phyloP scores from a whole-genome alignment of 2,797 vertebrate species.

The Telmatherina bonti region DNA sequence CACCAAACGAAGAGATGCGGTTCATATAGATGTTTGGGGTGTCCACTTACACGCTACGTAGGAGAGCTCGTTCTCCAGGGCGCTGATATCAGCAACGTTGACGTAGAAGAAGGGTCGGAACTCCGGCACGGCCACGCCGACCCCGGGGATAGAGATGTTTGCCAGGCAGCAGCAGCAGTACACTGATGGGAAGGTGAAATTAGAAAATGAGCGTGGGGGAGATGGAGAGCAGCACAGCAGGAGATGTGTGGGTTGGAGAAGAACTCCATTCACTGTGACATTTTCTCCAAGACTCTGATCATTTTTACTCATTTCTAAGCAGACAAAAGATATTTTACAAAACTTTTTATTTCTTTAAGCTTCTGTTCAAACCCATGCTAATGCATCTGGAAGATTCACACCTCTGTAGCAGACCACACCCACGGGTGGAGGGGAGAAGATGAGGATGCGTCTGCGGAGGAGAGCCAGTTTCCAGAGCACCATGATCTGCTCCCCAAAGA shows the following conservation, averaged over 20 bases:
- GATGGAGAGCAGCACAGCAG: conserved; percentile 4
- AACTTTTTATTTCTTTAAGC: neutral
- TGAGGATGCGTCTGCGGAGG: conserved; percentile 93
- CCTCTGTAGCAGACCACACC: conserved; percentile 96
- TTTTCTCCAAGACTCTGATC: neutral
- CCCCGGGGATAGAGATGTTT: conserved; percentile 92
- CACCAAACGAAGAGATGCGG: neutral
- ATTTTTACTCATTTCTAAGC: neutral
- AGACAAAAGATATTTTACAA: neutral
- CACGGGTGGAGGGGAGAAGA: conserved; percentile 95
- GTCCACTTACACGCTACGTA: conserved; percentile 93
- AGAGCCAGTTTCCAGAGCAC: conserved; percentile 96
- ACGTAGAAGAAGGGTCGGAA: conserved; percentile 96
- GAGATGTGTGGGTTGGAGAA: conserved; percentile 4
- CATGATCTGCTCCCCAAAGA: conserved; percentile 96
- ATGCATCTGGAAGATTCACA: conserved; percentile 57
- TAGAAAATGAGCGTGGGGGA: neutral
- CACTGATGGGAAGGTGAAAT: conserved; percentile 74
- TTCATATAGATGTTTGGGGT: neutral
- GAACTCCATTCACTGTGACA: neutral
- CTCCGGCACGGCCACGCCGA: conserved; percentile 89
- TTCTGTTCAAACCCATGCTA: neutral
- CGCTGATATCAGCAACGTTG: conserved; percentile 93
- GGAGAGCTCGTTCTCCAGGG: conserved; percentile 93
- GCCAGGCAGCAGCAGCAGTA: conserved; percentile 97